Evolutionary conservation across 1,140 invertebrate species (phyloP).

Genomic region (Caenorhabditis remanei): DNA sequence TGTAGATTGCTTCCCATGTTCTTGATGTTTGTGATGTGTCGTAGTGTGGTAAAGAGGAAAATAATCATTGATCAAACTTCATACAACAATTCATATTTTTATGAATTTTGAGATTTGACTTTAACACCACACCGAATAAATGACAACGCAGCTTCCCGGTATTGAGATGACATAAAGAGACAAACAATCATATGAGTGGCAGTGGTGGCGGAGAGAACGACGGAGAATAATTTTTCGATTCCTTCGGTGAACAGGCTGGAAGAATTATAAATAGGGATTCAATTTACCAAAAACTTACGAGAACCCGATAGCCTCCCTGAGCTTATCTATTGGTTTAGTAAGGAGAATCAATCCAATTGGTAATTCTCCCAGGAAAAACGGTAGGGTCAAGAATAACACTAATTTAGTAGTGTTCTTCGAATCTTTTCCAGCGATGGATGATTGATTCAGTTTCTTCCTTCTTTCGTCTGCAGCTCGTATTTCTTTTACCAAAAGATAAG

Average conservation of each 20-base stretch:
- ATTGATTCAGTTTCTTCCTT: neutral
- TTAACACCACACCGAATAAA: neutral
- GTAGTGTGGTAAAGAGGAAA: too few relatives aligned
- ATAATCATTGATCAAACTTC: too few relatives aligned
- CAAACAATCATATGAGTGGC: constrained; percentile 7
- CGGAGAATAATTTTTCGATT: neutral
- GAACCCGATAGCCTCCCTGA: neutral
- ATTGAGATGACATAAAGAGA: neutral
- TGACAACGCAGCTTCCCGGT: neutral
- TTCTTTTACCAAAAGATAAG: neutral
- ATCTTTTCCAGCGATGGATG: neutral
- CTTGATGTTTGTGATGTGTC: too few relatives aligned
- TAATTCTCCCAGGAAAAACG: neutral
- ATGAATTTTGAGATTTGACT: too few relatives aligned
- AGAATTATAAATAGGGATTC: neutral
- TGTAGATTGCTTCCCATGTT: too few relatives aligned
- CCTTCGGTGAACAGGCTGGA: neutral
- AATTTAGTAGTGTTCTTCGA: neutral
- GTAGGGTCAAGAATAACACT: neutral
- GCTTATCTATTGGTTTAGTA: neutral
- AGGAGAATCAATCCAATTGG: neutral
- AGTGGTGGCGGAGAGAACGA: neutral
- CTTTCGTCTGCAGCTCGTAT: neutral
- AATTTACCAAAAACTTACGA: neutral
- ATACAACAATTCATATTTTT: too few relatives aligned